Conservation (phyloP, 2,797 vertebrate species). For the Chelon auratus region DNA sequence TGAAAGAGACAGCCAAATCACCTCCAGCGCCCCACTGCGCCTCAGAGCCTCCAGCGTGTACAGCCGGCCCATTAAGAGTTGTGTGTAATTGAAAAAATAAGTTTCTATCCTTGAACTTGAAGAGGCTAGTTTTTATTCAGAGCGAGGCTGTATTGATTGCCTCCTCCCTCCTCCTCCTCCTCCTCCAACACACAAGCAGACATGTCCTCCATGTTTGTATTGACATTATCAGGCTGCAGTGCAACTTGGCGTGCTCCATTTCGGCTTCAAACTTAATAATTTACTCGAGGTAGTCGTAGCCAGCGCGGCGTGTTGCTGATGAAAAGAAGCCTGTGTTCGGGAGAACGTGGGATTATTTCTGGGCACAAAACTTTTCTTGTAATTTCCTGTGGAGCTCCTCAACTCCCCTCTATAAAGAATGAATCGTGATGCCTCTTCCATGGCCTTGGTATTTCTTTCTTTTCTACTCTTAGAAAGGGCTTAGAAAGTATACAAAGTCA, state of each 20-base stretch:
- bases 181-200: constrained; percentile 18
- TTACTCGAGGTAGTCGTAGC: constrained; percentile 19
- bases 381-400: not conserved
- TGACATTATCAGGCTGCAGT: constrained; percentile 35
- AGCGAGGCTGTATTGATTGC: constrained; percentile 52
- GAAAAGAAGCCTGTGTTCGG: not conserved
- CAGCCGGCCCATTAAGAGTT: constrained; percentile 50
- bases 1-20: constrained; percentile 44
- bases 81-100: constrained; percentile 68
- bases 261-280: constrained; percentile 35
- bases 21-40: constrained; percentile 44
- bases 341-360: constrained; percentile 6
- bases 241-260: constrained; percentile 31
- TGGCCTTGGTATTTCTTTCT: constrained; percentile 12
- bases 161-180: not conserved
- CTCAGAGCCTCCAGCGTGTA: constrained; percentile 37
- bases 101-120: constrained; percentile 52
- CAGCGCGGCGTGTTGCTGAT: not conserved
- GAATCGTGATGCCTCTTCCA: constrained; percentile 8
- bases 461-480: constrained; percentile 6
- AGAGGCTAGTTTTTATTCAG: constrained; percentile 58
- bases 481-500: constrained; percentile 14
- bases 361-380: constrained; percentile 1
- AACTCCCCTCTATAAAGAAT: not conserved
- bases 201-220: constrained; percentile 38